phyloP scores from a whole-genome alignment of 2,888 invertebrate species.

The Noctua comes region DNA sequence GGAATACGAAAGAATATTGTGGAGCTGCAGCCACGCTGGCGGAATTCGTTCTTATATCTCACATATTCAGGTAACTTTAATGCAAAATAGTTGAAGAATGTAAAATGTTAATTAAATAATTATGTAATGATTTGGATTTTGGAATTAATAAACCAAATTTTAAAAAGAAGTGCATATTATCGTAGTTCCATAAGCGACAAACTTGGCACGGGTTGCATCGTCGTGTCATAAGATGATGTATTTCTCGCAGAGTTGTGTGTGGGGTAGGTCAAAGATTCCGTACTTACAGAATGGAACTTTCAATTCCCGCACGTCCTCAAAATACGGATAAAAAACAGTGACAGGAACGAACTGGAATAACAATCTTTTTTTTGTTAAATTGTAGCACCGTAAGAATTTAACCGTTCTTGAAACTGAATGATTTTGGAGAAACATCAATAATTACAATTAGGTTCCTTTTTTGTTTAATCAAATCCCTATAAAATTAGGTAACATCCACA shows the following conservation, averaged over 20 bases:
- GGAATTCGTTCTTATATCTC: neutral
- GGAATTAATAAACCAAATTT: neutral
- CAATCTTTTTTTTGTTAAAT: neutral
- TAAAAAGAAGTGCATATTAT: neutral
- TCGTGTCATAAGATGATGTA: neutral
- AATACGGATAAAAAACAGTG: neutral
- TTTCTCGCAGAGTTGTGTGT: neutral
- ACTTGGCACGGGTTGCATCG: neutral
- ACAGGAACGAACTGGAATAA: neutral
- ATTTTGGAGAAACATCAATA: neutral
- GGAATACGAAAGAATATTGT: slow-evolving; percentile 71
- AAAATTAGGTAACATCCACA: slow-evolving; percentile 69
- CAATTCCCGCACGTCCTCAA: neutral
- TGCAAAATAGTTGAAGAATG: neutral
- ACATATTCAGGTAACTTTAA: neutral
- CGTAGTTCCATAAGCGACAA: neutral
- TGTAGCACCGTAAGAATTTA: neutral
- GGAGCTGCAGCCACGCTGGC: slow-evolving; percentile 62
- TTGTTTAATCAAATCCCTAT: neutral
- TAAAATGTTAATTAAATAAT: neutral
- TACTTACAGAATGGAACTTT: neutral
- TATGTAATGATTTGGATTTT: neutral
- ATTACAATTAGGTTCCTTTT: neutral
- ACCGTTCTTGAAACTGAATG: neutral
- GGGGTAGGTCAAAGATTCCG: neutral